These are phyloP conservation scores for Mastigias papua DNA, from an alignment of 30 jellyfish, hydroid and myxozoan species.

Conservation along the genomic window DNA sequence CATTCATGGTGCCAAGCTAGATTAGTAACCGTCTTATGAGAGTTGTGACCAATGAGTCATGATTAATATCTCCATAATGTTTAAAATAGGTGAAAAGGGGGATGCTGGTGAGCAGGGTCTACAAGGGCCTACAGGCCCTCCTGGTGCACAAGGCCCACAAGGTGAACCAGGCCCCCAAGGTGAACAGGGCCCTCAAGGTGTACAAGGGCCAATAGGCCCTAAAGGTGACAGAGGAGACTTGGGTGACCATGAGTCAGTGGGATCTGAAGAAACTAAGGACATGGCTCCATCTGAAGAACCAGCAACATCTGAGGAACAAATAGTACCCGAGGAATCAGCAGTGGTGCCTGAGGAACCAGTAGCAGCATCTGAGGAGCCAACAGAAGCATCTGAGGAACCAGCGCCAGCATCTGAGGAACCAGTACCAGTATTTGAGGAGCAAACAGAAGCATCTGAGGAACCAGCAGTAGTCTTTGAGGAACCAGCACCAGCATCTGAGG, in stretches of 20 bases:
- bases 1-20: no score
- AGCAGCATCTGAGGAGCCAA: constrained; percentile 21
- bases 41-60: no score
- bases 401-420: constrained; percentile 21
- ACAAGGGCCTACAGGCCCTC: constrained; percentile 48
- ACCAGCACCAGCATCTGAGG: constrained; percentile 40
- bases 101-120: constrained; percentile 60
- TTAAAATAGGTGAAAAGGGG: constrained; percentile 53
- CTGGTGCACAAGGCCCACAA: constrained; percentile 59
- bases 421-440: constrained; percentile 12
- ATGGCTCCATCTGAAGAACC: constrained; percentile 16
- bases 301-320: constrained; percentile 25
- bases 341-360: constrained; percentile 21
- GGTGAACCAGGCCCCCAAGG: constrained; percentile 46
- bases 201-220: constrained; percentile 23
- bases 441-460: constrained; percentile 4
- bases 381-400: constrained; percentile 25
- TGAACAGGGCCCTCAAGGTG: constrained; percentile 48
- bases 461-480: constrained; percentile 9
- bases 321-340: constrained; percentile 37
- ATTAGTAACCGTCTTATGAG: no score
- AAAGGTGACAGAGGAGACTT: constrained; percentile 31
- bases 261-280: constrained; percentile 17
- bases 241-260: constrained; percentile 32
- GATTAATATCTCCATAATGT: no score